Evolutionary conservation across 1,140 invertebrate species (phyloP), one percentile per base, ranked within the genome.

Genomic region (Drosophila sulfurigaster): DNA sequence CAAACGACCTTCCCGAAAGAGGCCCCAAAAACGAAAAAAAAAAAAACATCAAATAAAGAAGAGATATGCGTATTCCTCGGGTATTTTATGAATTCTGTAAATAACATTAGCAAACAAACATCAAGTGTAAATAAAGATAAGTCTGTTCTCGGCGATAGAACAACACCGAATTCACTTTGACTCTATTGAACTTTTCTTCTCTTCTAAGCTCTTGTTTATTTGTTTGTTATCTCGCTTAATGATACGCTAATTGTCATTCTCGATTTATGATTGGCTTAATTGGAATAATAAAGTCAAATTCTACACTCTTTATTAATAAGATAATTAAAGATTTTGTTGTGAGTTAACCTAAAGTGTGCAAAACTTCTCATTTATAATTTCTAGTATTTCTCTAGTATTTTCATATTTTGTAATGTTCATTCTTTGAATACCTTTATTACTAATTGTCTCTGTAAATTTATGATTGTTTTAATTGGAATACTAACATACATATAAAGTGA

Each of bases 1-100:
- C 64, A 16, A 74, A 74, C 65, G 71, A 74, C 71, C 71, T 74
- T 74, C 57, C 32, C 66, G 25, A 65, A 25, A 49, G 48, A 20
- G n/a, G 15, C 2, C 11, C 30, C 30, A 32, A 38, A 69, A 25
- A 25, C 3, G 20, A 25, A 20, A 56, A 38, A 59, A 54, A 38
- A 28, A 32, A 25, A 38, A 15, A 7, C 43, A 38, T 13, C 13
- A 25, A 15, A 25, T 25, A 25, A 51, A 15, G 5, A 64, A 48
- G 15, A 63, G 58, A 5, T 49, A 71, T 71, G 51, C 68, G 51
- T 71, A 56, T 52, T 64, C 16, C 57, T 38, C 16, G 56, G 28
- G 51, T 15, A 56, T 64, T 30, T 57, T 56, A 56, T 64, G 59
- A 63, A 56, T 48, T 57, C 16, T 64, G 68, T 56, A 69, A 74